These are phyloP conservation scores for Agrotis puta DNA, from an alignment of 2,888 invertebrate genomes.

Conservation along the genomic window DNA sequence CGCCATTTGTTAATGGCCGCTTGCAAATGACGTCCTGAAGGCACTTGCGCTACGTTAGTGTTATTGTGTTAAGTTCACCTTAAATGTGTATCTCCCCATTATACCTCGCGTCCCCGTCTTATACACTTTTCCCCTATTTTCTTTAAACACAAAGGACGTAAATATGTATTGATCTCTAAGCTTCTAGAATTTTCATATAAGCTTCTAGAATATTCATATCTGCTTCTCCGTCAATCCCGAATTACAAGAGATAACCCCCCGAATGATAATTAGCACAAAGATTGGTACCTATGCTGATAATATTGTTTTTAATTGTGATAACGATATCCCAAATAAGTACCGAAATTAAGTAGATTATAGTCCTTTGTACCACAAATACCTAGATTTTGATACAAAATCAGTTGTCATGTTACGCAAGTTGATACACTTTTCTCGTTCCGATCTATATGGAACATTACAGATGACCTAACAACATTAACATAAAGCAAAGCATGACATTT, in stretches of 20 bases:
- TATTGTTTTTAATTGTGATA: constrained; percentile 9
- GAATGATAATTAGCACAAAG: background rate
- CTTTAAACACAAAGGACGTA: background rate
- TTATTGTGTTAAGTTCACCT: too few relatives aligned
- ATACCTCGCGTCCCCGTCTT: too few relatives aligned
- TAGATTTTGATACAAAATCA: background rate
- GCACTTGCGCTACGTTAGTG: too few relatives aligned
- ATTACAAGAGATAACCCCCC: background rate
- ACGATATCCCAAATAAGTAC: background rate
- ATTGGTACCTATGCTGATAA: background rate
- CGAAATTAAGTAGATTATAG: background rate
- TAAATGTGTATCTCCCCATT: too few relatives aligned
- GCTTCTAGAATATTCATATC: constrained; percentile 3
- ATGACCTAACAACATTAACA: constrained; percentile 43
- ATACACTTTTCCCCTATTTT: too few relatives aligned
- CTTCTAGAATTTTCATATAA: constrained; percentile 5
- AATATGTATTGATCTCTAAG: background rate
- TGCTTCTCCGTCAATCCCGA: background rate
- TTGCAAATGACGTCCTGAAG: too few relatives aligned
- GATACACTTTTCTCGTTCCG: constrained; percentile 13
- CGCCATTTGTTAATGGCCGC: too few relatives aligned
- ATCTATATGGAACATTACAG: constrained; percentile 18
- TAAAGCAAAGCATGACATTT: constrained; percentile 59
- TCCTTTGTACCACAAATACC: background rate
- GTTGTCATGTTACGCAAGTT: constrained; percentile 3